Evolutionary conservation across 2,113 vertebrate genomes (phyloP).

Genomic region (Siphamia tubifer): DNA sequence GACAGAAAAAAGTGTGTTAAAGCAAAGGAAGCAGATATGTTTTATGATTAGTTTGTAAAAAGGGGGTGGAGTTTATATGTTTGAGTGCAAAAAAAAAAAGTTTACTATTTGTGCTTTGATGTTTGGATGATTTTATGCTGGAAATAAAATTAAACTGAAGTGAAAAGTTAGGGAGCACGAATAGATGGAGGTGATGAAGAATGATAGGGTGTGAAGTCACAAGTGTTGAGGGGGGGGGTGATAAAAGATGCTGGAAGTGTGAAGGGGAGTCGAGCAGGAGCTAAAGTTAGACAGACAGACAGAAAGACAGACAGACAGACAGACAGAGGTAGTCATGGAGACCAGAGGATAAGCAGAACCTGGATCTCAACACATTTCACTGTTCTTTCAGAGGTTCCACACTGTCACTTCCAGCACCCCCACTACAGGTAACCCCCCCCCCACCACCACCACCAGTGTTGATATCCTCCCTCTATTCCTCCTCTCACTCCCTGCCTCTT

Average conservation of each 20-base stretch:
- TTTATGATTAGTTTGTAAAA: no score
- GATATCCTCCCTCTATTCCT: conserved; percentile 51
- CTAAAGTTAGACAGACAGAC: conserved; percentile 45
- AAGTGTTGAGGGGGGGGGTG: conserved; percentile 27
- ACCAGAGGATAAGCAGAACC: neutral
- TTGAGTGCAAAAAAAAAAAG: no score
- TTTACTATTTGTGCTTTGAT: no score
- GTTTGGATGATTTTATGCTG: no score
- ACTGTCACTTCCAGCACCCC: conserved; percentile 81
- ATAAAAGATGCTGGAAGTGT: conserved; percentile 46
- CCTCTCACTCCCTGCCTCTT: conserved; percentile 44
- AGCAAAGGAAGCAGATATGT: no score
- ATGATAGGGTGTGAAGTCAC: conserved; percentile 35
- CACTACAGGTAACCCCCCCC: conserved; percentile 81
- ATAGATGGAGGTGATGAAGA: conserved; percentile 30
- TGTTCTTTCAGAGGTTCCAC: conserved; percentile 83
- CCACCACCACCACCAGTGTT: conserved; percentile 44
- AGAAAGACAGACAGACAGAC: no score
- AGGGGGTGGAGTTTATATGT: no score
- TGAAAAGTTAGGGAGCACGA: neutral
- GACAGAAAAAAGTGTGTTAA: no score
- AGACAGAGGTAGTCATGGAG: conserved; percentile 6
- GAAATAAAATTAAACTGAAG: no score
- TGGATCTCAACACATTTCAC: conserved; percentile 78
- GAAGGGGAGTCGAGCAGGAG: conserved; percentile 16